phyloP scores from a whole-genome alignment of 2,888 invertebrate species.

The Cryptophagus acutangulus region DNA sequence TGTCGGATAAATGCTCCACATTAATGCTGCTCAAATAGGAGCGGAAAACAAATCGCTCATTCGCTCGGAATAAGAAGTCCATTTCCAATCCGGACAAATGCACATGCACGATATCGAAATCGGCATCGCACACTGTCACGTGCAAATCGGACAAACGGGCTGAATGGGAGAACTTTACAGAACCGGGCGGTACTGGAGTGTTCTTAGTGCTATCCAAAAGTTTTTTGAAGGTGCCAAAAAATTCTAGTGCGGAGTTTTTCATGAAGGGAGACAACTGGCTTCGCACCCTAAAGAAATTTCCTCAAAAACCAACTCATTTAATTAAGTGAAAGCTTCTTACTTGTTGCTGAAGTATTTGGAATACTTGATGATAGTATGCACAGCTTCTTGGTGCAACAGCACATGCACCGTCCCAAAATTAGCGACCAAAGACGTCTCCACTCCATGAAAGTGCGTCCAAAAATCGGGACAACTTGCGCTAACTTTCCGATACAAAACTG shows the following conservation, averaged over 20 bases:
- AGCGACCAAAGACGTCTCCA: slow-evolving; percentile 71
- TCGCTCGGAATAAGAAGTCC: slow-evolving; percentile 72
- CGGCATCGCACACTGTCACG: slow-evolving; percentile 64
- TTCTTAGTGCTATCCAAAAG: slow-evolving; percentile 16
- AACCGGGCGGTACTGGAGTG: slow-evolving; percentile 71
- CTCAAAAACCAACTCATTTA: too few species aligned
- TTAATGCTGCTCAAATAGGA: slow-evolving; percentile 63
- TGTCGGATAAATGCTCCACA: slow-evolving; percentile 67
- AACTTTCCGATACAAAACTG: slow-evolving; percentile 72
- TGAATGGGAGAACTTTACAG: slow-evolving; percentile 69
- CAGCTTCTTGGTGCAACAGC: slow-evolving; percentile 68
- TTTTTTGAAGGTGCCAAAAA: slow-evolving; percentile 32
- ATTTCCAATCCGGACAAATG: slow-evolving; percentile 64
- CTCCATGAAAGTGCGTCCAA: slow-evolving; percentile 71
- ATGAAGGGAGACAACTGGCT: slow-evolving; percentile 35
- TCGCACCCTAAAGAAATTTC: slow-evolving; percentile 21
- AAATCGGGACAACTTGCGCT: slow-evolving; percentile 79
- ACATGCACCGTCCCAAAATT: slow-evolving; percentile 61
- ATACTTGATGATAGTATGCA: slow-evolving; percentile 66
- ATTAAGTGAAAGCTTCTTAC: slow-evolving; percentile 46
- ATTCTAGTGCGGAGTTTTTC: slow-evolving; percentile 23
- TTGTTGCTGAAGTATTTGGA: slow-evolving; percentile 58
- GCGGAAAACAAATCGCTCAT: slow-evolving; percentile 69
- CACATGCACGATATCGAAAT: slow-evolving; percentile 64
- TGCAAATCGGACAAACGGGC: slow-evolving; percentile 58